Evolutionary conservation across 2,888 invertebrate genomes (phyloP), one percentile per base, ranked within the genome.

Genomic region (Monopis laevigella): DNA sequence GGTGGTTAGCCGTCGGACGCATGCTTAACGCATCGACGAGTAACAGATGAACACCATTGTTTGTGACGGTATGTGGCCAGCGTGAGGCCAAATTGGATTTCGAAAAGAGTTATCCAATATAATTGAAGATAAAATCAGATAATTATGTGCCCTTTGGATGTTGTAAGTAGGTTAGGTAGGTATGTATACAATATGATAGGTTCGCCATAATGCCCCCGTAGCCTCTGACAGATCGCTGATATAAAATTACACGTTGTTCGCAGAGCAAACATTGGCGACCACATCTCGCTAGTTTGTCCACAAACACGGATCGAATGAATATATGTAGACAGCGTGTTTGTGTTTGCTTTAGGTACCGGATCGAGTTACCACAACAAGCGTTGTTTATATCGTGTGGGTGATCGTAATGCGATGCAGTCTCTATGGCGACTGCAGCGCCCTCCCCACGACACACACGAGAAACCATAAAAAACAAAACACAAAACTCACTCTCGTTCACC

Each of bases 1-100:
- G 71, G 71, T 66, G 78, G 77, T 77, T 74, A 73, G 61, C 50
- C 57, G 62, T 71, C 74, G 77, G 75, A 75, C 78, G 74, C 77
- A 78, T 30, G 48, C 65, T 68, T 66, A 4, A 36, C 36, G 61
- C 65, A 68, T 71, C 72, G 75, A 72, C 73, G 61, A 70, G 67
- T 74, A 74, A 74, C 77, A 75, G 66, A 59, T 64, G 62, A 64
- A 69, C 68, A 64, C 65, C 55, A 61, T 56, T 49, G 55, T 67
- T 70, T 70, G 65, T 62, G 58, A 51, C 58, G 58, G 58, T 65
- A 65, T 74, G 75, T 62, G 72, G 75, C 70, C 58, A 56, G 11
- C 17, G n/a, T 36, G n/a, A 59, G 62, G 55, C 57, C 52, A 59
- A 61, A 65, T 64, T 44, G 17, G 12, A 41, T 44, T 44, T 41